These are phyloP conservation scores for Rapana venosa DNA, from an alignment of 2,888 invertebrate genomes.

Conservation along the genomic window DNA sequence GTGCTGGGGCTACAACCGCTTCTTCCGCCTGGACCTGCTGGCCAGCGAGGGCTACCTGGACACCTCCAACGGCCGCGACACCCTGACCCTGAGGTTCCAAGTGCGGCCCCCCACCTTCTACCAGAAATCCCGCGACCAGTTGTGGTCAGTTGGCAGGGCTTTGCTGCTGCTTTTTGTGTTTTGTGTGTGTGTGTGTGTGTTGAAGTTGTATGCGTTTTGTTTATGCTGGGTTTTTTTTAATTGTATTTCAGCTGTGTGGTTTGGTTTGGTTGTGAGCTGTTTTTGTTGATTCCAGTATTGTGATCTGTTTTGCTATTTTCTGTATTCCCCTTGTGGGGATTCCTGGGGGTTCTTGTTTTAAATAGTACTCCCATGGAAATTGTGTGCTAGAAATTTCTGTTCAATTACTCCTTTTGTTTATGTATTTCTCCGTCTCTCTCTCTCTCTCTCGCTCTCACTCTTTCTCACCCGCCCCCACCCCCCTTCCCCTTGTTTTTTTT, in stretches of 20 bases:
- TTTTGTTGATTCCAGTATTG: too few relatives aligned
- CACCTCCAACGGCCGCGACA: constrained; percentile 89
- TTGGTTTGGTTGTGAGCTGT: too few relatives aligned
- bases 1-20: constrained; percentile 97
- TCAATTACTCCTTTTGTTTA: too few relatives aligned
- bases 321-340: not conserved
- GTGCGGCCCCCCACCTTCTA: constrained; percentile 95
- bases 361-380: not conserved
- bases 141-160: constrained; percentile 77
- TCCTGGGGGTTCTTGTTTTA: not conserved
- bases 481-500: too few relatives aligned
- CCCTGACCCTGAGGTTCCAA: constrained; percentile 91
- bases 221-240: too few relatives aligned
- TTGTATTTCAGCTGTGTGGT: too few relatives aligned
- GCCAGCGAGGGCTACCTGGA: constrained; percentile 94
- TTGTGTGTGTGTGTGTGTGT: not conserved
- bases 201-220: too few relatives aligned
- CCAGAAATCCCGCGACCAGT: constrained; percentile 94
- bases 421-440: too few relatives aligned
- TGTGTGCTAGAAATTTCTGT: not conserved
- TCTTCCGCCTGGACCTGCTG: constrained; percentile 92
- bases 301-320: not conserved
- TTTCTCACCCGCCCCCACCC: too few relatives aligned
- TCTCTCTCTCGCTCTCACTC: too few relatives aligned
- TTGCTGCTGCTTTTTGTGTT: not conserved